Evolutionary conservation across 2,888 invertebrate genomes (phyloP), one percentile per base, ranked within the genome.

Genomic region (Dermolepida albohirtum): DNA sequence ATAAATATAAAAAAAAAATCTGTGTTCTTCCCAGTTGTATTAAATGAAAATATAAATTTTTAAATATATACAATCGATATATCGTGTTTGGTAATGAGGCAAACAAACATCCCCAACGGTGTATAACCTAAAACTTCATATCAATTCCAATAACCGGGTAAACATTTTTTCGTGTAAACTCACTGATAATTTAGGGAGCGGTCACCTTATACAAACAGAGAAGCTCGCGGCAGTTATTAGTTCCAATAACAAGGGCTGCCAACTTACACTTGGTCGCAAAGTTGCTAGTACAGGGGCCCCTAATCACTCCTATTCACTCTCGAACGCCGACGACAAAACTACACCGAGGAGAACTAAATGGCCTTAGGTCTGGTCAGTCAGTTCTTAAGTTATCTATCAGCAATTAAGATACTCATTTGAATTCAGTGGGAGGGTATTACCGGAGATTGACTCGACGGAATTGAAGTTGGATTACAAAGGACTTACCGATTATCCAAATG

Each of bases 251-350:
- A 79, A 72, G 73, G 73, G 74, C 71, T 69, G 68, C 67, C 66
- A 70, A 72, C 67, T 72, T 71, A 68, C 70, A 66, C 68, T 63
- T 51, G 29, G 40, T 27, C 68, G 68, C 44, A 57, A 64, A 65
- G 65, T 64, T 65, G 57, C 44, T 17, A 16, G 52, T 64, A 57
- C 62, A 47, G 65, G 52, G 65, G 50, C 29, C 59, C 77, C 78
- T 80, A 81, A 80, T 81, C 80, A 80, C 77, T 76, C 74, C 80
- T 78, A 81, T 80, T 81, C 80, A 79, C 69, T 67, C 67, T 44
- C 44, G 44, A 39, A 29, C 55, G 54, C 55, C 66, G 73, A 71
- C 71, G 70, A 70, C 72, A 74, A 73, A 71, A 74, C 72, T 72
- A 65, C 68, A 64, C 76, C 74, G 59, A 44, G 59, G 59, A 59